Evolutionary conservation across 64 coral and sea anemone species (phyloP).

Genomic region (Hydrozoanthus tunicans): DNA sequence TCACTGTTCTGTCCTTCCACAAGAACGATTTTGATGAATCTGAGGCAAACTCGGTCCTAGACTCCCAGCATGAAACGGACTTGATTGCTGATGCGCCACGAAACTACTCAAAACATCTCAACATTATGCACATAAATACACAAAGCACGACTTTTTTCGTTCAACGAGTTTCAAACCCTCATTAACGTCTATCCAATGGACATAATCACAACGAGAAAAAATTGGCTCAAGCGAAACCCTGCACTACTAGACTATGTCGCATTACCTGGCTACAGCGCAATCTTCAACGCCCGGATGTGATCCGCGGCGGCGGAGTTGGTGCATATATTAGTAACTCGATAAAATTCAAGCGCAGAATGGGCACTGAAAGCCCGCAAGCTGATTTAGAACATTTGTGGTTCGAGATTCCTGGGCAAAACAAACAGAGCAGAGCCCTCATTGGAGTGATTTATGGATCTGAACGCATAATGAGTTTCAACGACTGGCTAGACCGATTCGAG

Average conservation of each 20-base stretch:
- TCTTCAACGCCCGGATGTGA: not conserved
- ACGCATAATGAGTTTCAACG: not conserved
- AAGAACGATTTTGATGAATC: slow-evolving; percentile 4
- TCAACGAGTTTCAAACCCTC: not conserved
- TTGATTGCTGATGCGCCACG: too few relatives aligned
- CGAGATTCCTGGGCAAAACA: not conserved
- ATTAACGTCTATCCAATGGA: not conserved
- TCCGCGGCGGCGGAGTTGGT: not conserved
- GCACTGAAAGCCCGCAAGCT: not conserved
- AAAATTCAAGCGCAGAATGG: not conserved
- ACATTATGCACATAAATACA: not conserved
- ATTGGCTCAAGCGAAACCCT: not conserved
- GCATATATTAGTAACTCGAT: not conserved
- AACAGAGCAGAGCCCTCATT: slow-evolving; percentile 1
- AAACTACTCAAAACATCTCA: not conserved
- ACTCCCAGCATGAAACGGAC: too few relatives aligned
- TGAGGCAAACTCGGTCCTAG: too few relatives aligned
- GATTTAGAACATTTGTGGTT: not conserved
- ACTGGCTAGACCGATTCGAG: not conserved
- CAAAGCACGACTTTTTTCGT: not conserved
- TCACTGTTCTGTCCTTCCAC: slow-evolving; percentile 64
- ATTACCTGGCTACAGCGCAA: not conserved
- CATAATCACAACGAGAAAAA: not conserved
- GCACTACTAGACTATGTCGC: not conserved
- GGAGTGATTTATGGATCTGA: not conserved